Base-by-base conservation (phyloP, 2,797 vertebrate genomes). In the Cynodonichthys magdalenae region DNA sequence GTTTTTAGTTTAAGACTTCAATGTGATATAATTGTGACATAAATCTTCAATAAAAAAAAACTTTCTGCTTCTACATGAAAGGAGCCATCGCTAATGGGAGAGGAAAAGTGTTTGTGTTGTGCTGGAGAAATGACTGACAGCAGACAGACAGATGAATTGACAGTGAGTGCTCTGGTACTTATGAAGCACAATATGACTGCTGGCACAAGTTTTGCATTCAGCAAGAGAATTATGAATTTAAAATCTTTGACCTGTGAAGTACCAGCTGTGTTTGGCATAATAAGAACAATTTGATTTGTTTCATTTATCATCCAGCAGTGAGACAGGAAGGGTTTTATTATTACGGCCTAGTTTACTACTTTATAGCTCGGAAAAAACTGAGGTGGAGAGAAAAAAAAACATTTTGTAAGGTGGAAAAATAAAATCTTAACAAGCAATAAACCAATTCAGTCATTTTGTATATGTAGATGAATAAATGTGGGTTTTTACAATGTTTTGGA, bases 41-140 rank as follows among this genome's bases (percentile, higher is more conserved):
- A 45, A 66, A 81, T 82, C 77, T 65, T 70, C 60, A 52, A 81
- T 59, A 24, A 88, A 81, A 24, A 88, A 81, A 64, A 45, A 66
- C 60, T 84, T 70, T 80, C 59, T 59, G 50, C 59, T 60, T 53
- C 77, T 83, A 83, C 72, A 77, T 61, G 75, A 79, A 74, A 74
- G 74, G 79, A 71, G 64, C 4, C 59, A 82, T 83, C 72, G 51
- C 53, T 44, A 68, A 49, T 57, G 41, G 46, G 53, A 58, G 74
- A n/a, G n/a, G n/a, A 47, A 44, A 75, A 72, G 31, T 65, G 68
- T 76, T 80, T 7, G 73, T 53, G 29, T 34, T n/a, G n/a, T 44
- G 71, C 68, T 81, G 87, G 84, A 86, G 74, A 83, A 85, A 88
- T 77, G 78, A 58, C 61, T 70, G 80, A 86, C 74, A 66, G 65